Percentiles rank a stretch among this genome's conserved stretches.
These are phyloP conservation scores for Bradypus variegatus DNA, from an alignment of 2,797 vertebrate species.

Conservation along the genomic window DNA sequence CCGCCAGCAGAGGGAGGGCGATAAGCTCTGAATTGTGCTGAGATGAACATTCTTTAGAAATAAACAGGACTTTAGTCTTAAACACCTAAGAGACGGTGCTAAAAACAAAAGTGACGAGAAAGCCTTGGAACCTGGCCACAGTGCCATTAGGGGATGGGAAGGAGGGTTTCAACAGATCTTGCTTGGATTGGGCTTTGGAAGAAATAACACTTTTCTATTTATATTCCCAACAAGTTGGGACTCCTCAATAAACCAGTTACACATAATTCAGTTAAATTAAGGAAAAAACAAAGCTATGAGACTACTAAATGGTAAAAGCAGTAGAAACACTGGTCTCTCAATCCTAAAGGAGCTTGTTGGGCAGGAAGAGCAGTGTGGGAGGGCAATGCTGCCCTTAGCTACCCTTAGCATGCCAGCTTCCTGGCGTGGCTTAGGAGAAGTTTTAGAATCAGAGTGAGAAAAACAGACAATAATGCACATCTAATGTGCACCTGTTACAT, in stretches of 20 bases:
- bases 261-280: not conserved
- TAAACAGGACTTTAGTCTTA: not conserved
- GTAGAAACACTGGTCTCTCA: not conserved
- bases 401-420: not conserved
- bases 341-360: not conserved
- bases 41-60: not conserved
- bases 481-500: too few species aligned
- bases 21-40: not conserved
- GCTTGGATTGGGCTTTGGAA: not conserved
- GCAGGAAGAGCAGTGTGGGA: accelerated
- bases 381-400: accelerated
- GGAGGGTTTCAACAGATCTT: not conserved
- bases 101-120: not conserved
- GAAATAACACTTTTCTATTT: not conserved
- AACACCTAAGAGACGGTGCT: not conserved
- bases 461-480: accelerated
- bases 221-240: not conserved
- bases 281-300: not conserved
- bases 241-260: not conserved
- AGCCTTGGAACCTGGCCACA: not conserved
- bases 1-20: not conserved
- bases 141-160: not conserved
- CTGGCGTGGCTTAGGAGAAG: not conserved
- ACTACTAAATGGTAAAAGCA: not conserved
- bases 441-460: not conserved